Base-by-base conservation (phyloP, 92 coral and sea anemone genomes). In the Parazoanthus darwini region DNA sequence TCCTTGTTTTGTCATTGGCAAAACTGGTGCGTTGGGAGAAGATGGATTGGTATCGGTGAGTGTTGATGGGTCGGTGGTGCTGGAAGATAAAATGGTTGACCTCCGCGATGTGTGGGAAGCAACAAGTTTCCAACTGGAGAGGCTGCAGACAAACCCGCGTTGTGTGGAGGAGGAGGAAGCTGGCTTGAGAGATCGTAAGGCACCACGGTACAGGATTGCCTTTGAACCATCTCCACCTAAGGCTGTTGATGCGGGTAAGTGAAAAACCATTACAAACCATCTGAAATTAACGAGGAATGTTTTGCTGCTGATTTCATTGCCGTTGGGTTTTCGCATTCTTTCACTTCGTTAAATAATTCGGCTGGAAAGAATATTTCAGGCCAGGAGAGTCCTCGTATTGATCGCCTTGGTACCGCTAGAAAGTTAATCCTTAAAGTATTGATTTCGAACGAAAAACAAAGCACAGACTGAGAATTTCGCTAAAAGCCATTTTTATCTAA, bases 61-160 rank as follows among this genome's bases (percentile, higher is more conserved):
- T 4, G 94, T 96, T 36, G 94, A 93, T 22, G 99, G 93, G 16
- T 78, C 68, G 23, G 82, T 88, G 68, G 99, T 95, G 8, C 92
- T 96, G 73, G 94, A 96, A 77, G 97, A 93, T 65, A 96, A 90
- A 43, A 96, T 96, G 99, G 96, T 94, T 50, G 88, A 90, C 35
- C 91, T 96, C 75, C 94, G 99, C 82, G 98, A 96, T 89, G 72
- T 91, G 38, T 96, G 99, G 99, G 99, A 96, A 80, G 99, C 96
- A 48, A 96, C 99, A 26, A 96, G 99, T 85, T 96, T 95, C 82
- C 99, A 96, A 91, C 89, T 96, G 15, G 99, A 95, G 80, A 88
- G 97, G 76, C 90, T 94, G 29, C 99, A 96, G 89, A 86, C 96
- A 36, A 96, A 96, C 86, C 98, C 99, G 56, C 93, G 89, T 54